Evolutionary conservation across 2,113 vertebrate species (phyloP), one percentile per base, ranked within the genome.

Genomic region (Lophius piscatorius): DNA sequence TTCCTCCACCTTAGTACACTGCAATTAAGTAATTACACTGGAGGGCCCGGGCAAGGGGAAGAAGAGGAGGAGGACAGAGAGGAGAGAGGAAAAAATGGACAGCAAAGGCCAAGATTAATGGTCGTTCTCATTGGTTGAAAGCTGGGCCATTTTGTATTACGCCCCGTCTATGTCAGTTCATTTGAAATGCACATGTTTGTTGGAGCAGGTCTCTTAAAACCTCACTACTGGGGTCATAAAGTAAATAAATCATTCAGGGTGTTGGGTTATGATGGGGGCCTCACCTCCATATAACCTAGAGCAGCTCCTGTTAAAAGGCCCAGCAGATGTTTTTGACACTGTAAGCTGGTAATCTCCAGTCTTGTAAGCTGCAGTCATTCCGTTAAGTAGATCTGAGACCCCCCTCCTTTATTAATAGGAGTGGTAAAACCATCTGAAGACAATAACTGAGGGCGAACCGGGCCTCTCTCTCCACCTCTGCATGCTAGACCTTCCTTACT

Each of bases 401-500:
- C 91, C 60, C 72, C 74, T 52, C 57, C 90, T 93, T 97, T 95
- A 97, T 96, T 96, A 97, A 93, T 93, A 93, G 91, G 93, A 95
- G 94, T 95, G 94, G 93, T 93, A 93, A 93, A 95, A 94, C 92
- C 93, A 93, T 94, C 93, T 93, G 92, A 94, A 94, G 94, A 96
- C 94, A 94, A 94, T 96, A 94, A 94, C 90, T 78, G 91, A 85
- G 92, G 65, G 87, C 93, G 93, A 91, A 87, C 89, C 74, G 88
- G 88, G 90, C 91, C 91, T 24, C 75, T 49, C 56, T 40, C 70
- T 44, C 76, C 58, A 59, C 63, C 82, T 40, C 68, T 63, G 21
- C 70, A 60, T 69, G 52, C 47, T 23, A 67, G n/a, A 55, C 64
- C 52, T 76, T 56, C 87, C 91, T 93, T 87, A 90, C 93, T 93